Percentiles rank a stretch among this genome's conserved stretches.
Evolutionary conservation across 1,140 invertebrate genomes (phyloP).

Genomic region (Hycleus phaleratus): DNA sequence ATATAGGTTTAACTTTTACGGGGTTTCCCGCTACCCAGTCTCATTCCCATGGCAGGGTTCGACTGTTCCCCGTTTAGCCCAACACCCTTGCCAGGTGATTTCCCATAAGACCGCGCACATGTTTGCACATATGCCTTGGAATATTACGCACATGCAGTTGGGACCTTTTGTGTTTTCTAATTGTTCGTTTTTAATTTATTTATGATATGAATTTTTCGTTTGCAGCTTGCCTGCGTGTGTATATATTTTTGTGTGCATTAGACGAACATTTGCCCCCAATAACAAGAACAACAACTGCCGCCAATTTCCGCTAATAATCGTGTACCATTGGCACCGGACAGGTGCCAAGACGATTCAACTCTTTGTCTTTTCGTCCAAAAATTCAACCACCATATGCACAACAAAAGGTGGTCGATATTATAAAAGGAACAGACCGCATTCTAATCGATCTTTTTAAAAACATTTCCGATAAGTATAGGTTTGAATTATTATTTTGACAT

Average conservation of each 20-base stretch:
- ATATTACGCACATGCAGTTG: constrained; percentile 24
- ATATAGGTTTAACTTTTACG: constrained; percentile 21
- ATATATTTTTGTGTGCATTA: neutral
- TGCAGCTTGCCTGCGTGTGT: constrained; percentile 6
- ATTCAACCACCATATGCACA: too few relatives aligned
- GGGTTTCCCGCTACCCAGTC: constrained; percentile 10
- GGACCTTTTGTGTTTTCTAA: constrained; percentile 31
- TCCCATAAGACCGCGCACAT: constrained; percentile 42
- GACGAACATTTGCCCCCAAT: neutral
- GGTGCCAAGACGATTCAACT: too few relatives aligned
- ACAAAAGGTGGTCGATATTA: too few relatives aligned
- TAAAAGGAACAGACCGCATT: too few relatives aligned
- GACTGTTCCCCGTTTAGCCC: neutral
- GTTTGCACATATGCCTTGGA: constrained; percentile 37
- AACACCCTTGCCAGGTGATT: constrained; percentile 40
- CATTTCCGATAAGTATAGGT: too few relatives aligned
- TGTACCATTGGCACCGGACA: too few relatives aligned
- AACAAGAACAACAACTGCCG: neutral
- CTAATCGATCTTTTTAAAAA: too few relatives aligned
- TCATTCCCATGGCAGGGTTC: constrained; percentile 20
- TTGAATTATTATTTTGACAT: too few relatives aligned
- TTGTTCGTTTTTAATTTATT: constrained; percentile 39
- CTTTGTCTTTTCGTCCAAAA: too few relatives aligned
- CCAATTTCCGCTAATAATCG: too few relatives aligned
- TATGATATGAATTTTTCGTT: constrained; percentile 24